phyloP scores from a whole-genome alignment of 2,888 invertebrate genomes.

The Cosmia trapezina region DNA sequence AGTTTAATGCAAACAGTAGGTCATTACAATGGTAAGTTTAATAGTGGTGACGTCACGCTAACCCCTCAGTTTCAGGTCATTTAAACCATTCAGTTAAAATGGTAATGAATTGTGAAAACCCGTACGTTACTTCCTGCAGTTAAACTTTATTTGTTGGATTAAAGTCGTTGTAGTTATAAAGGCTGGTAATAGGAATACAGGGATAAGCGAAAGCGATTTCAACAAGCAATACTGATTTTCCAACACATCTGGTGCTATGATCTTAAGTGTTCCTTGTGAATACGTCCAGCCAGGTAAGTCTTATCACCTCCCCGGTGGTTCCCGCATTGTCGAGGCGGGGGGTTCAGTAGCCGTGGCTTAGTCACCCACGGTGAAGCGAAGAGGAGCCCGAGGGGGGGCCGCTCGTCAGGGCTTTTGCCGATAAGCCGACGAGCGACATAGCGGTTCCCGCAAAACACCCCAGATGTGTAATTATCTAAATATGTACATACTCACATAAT shows the following conservation, averaged over 20 bases:
- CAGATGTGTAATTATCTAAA: too few species aligned
- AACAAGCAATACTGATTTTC: background rate
- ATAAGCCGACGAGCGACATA: too few species aligned
- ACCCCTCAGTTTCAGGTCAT: slow-evolving; percentile 27
- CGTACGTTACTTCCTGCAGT: slow-evolving; percentile 1
- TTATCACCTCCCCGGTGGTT: background rate
- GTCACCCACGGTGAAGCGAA: too few species aligned
- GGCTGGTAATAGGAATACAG: background rate
- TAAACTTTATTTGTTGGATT: slow-evolving; percentile 22
- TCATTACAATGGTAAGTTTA: slow-evolving; percentile 40
- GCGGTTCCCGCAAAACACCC: too few species aligned
- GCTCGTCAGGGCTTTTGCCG: too few species aligned
- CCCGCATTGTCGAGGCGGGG: too few species aligned
- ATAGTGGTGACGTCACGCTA: slow-evolving; percentile 44
- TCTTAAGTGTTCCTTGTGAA: background rate
- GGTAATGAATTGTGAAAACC: slow-evolving; percentile 18
- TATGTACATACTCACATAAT: too few species aligned
- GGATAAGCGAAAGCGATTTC: background rate
- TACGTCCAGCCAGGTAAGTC: background rate
- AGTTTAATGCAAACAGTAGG: slow-evolving; percentile 29
- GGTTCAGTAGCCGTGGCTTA: too few species aligned
- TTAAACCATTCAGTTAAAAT: slow-evolving; percentile 22
- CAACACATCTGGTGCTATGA: background rate
- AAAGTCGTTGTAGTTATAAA: slow-evolving; percentile 20
- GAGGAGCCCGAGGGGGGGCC: too few species aligned